Percentiles rank a stretch among this genome's conserved stretches.
Conservation (phyloP, 2,797 vertebrate genomes). For the Cetoscarus ocellatus region DNA sequence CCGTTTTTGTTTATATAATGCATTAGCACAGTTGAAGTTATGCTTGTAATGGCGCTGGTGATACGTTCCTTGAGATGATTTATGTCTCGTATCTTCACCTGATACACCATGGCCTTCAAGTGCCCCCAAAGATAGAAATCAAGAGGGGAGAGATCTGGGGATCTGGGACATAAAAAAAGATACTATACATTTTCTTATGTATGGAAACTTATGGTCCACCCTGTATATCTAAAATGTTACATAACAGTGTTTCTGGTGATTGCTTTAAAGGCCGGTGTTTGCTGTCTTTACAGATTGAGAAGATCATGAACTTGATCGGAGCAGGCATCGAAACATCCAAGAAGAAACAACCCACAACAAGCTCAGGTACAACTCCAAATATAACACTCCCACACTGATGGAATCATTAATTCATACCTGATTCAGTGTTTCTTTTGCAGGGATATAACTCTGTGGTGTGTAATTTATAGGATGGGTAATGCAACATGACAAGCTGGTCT, state of each 20-base stretch:
- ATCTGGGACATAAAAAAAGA: too few species aligned
- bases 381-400: background rate
- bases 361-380: slow-evolving; percentile 85
- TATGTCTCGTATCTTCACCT: too few species aligned
- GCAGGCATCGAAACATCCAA: slow-evolving; percentile 96
- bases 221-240: background rate
- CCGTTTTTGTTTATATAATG: too few species aligned
- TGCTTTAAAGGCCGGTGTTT: background rate
- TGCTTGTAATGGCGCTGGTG: too few species aligned
- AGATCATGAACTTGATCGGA: slow-evolving; percentile 97
- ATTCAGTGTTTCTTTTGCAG: background rate
- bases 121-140: too few species aligned
- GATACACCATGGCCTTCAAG: too few species aligned
- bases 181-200: too few species aligned
- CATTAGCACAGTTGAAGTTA: too few species aligned
- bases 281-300: slow-evolving; percentile 91
- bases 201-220: too few species aligned
- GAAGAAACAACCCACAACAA: slow-evolving; percentile 84
- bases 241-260: background rate
- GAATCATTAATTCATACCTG: background rate
- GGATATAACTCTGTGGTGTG: background rate
- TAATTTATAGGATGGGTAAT: slow-evolving; percentile 33
- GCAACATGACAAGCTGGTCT: slow-evolving; percentile 29
- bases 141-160: too few species aligned
- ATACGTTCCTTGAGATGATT: too few species aligned